Evolutionary conservation across 1,140 invertebrate genomes (phyloP), one percentile per base, ranked within the genome.

Genomic region (Acyrthosiphon pisum): DNA sequence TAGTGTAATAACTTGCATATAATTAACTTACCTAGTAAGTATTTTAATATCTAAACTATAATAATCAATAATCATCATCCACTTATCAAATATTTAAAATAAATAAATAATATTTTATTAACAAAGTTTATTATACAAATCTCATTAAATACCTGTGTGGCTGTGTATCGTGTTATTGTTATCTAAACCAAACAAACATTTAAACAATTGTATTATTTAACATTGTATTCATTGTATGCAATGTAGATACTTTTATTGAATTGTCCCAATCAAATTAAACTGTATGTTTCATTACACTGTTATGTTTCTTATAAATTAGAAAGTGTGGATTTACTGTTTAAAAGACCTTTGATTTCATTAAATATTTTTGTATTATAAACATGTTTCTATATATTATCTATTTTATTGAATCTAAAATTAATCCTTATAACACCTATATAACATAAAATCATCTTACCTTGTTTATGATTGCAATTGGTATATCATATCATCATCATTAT

Each of bases 21-120:
- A 88, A 48, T 50, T 35, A 48, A 88, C 22, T 88, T 6, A 7
- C 14, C 0, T 48, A 0, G 86, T 88, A 88, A 88, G 86, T 88
- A 88, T 87, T 87, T 87, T 87, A n/a, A n/a, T 14, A 23, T 84
- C 9, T 84, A 88, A 35, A 50, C n/a, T 88, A 35, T 26, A 88
- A 48, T 48, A 0, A 48, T 35, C 30, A 88, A 48, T 48, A 0
- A 48, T 50, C 30, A 35, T 48, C 46, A 88, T 20, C 22, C 50
- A 50, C 18, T 22, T 35, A 50, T 35, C 22, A 88, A 50, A 35
- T 50, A 6, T 88, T 22, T 88, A 88, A 35, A 35, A n/a, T 87
- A 87, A 87, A 48, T 46, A n/a, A 87, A 30, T 48, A 50, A 44
- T 41, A 23, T 44, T 86, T 41, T 86, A 86, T 44, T 86, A 11